Evolutionary conservation across 1,140 invertebrate genomes (phyloP).

Genomic region (Drosophila sp.): DNA sequence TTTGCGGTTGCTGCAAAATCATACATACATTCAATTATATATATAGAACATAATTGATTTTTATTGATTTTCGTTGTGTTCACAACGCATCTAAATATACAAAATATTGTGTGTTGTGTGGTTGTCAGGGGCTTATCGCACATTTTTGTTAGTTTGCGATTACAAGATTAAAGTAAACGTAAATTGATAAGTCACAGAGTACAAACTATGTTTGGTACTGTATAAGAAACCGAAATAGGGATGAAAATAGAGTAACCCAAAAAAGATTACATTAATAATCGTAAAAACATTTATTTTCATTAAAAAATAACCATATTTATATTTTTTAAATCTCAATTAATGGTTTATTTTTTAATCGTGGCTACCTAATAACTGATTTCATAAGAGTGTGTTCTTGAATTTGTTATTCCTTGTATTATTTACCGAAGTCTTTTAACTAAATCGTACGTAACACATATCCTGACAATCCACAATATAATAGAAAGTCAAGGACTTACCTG

Average conservation of each 20-base stretch:
- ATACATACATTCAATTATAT: slow-evolving; percentile 31
- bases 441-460: too few relatives aligned
- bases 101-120: neutral
- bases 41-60: slow-evolving; percentile 26
- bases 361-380: too few relatives aligned
- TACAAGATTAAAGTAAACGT: neutral
- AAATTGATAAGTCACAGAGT: neutral
- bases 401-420: too few relatives aligned
- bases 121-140: slow-evolving; percentile 26
- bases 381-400: too few relatives aligned
- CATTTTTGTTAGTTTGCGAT: slow-evolving; percentile 18
- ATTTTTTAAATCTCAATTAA: too few relatives aligned
- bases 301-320: too few relatives aligned
- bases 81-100: neutral
- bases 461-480: too few relatives aligned
- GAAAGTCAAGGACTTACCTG: slow-evolving; percentile 44
- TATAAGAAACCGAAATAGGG: neutral
- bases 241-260: neutral
- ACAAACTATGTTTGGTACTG: too few relatives aligned
- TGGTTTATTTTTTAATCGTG: too few relatives aligned
- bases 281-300: too few relatives aligned
- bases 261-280: too few relatives aligned
- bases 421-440: too few relatives aligned
- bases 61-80: slow-evolving; percentile 43
- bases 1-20: slow-evolving; percentile 70